Evolutionary conservation across 1,140 invertebrate genomes (phyloP), one percentile per base, ranked within the genome.

Genomic region (Sycophaga agraensis): DNA sequence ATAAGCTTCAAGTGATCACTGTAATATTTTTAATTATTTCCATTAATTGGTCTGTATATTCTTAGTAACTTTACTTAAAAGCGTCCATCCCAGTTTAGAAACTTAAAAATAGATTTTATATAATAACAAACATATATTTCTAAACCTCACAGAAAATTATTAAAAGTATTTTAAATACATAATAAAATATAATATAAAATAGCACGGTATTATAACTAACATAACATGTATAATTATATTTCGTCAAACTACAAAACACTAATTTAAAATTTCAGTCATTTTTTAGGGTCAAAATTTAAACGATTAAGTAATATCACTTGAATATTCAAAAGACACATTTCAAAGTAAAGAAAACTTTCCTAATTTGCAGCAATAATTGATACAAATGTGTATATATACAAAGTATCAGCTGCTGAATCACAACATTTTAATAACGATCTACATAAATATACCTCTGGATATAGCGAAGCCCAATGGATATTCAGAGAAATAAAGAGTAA

Each of bases 291-390:
- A n/a, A n/a, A n/a, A n/a, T n/a, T n/a, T n/a, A n/a, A n/a, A n/a
- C n/a, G n/a, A n/a, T n/a, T n/a, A n/a, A n/a, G 19, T 9, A 49
- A 11, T 55, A 2, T 14, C 14, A 43, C 1, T 55, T 9, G 7
- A 31, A 19, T 4, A 43, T 28, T 42, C 24, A 45, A 42, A 56
- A 22, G 17, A 35, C 43, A 17, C 34, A 28, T 42, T 19, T 58
- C 57, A 43, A 60, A 51, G 58, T 60, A 60, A 53, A 40, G 21
- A 60, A 60, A 43, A 37, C n/a, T 35, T 17, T 24, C 45, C 26
- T 53, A 39, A 5, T 4, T 12, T 14, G 22, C 17, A 0, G 21
- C 16, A 39, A 34, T n/a, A n/a, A n/a, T n/a, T n/a, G n/a, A n/a
- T n/a, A 24, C 16, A 46, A 26, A 24, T 11, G 40, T 42, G 14